Evolutionary conservation across 2,888 invertebrate genomes (phyloP).

Genomic region (Gibbula magus): DNA sequence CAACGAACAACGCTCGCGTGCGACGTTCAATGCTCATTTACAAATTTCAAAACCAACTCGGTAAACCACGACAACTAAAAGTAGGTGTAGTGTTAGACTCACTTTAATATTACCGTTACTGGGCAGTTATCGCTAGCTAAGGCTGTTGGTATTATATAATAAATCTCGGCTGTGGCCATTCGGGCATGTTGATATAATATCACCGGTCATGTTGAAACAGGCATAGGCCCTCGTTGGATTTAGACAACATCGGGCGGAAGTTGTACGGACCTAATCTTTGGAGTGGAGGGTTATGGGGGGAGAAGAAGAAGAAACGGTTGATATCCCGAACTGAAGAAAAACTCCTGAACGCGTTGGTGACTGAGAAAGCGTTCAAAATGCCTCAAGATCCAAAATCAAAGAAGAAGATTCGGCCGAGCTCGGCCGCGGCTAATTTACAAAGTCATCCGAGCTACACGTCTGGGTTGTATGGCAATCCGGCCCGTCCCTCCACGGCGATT

Average conservation of each 20-base stretch:
- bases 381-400: not conserved
- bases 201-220: not conserved
- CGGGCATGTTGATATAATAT: not conserved
- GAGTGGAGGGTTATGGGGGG: not conserved
- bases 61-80: too few species aligned
- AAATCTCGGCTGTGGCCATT: not conserved
- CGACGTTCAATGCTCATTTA: too few species aligned
- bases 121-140: not conserved
- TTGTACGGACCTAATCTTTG: not conserved
- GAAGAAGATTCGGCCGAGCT: constrained; percentile 67
- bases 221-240: not conserved
- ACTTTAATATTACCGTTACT: not conserved
- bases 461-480: constrained; percentile 64
- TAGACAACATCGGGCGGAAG: constrained; percentile 5
- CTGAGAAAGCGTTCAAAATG: not conserved
- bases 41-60: too few species aligned
- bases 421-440: constrained; percentile 72
- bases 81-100: not conserved
- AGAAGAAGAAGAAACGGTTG: not conserved
- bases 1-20: too few species aligned
- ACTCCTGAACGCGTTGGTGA: not conserved
- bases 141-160: constrained; percentile 2
- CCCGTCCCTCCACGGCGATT: constrained; percentile 62
- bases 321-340: not conserved
- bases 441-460: constrained; percentile 68